Conservation (phyloP, 2,888 invertebrate genomes). For the Caradrina kadenii region DNA sequence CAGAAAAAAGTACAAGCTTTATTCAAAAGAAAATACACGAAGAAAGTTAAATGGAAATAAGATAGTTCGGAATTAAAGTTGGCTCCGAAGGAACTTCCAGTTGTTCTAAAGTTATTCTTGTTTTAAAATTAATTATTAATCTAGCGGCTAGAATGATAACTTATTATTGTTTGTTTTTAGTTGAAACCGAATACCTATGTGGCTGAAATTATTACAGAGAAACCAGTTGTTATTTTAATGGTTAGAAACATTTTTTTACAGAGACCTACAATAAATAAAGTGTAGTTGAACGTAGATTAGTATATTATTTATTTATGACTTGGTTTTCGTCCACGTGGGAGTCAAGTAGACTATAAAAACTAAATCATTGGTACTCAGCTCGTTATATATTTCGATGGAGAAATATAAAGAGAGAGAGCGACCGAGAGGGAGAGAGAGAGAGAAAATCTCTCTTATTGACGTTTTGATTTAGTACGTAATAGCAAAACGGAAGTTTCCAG, state of each 20-base stretch:
- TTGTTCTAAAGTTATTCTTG: constrained; percentile 30
- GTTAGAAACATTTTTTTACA: not conserved
- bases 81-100: constrained; percentile 9
- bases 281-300: not conserved
- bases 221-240: not conserved
- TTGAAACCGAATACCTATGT: not conserved
- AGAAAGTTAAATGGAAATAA: constrained; percentile 42
- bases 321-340: no score
- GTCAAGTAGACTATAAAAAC: no score
- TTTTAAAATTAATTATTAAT: constrained; percentile 36
- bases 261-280: no score
- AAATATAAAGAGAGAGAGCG: no score
- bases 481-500: no score
- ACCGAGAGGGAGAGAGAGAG: no score
- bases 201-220: not conserved
- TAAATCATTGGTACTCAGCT: no score
- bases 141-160: constrained; percentile 1
- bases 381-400: no score
- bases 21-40: constrained; percentile 35
- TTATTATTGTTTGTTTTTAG: constrained; percentile 16
- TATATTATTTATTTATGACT: no score
- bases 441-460: no score
- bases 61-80: constrained; percentile 20
- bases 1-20: constrained; percentile 24
- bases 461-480: no score